These are phyloP conservation scores for Notoglanidium macrostoma DNA, from an alignment of 2,797 vertebrate species.

Conservation along the genomic window DNA sequence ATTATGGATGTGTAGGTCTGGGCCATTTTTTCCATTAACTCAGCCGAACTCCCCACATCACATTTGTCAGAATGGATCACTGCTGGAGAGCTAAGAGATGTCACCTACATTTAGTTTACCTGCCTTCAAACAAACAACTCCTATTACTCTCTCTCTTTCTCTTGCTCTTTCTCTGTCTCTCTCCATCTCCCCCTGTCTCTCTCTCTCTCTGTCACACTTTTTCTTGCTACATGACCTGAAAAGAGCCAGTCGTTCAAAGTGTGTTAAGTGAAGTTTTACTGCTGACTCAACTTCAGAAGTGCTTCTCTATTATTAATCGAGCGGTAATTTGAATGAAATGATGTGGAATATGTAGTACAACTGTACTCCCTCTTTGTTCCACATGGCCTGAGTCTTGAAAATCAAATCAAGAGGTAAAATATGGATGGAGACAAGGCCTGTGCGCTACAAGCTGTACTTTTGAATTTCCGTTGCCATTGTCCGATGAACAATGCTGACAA, in stretches of 20 bases:
- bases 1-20: slow-evolving; percentile 44
- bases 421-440: slow-evolving; percentile 30
- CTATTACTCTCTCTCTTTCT: slow-evolving; percentile 26
- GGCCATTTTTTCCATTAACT: slow-evolving; percentile 45
- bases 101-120: slow-evolving; percentile 54
- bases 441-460: slow-evolving; percentile 36
- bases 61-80: slow-evolving; percentile 49
- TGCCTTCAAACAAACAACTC: slow-evolving; percentile 54
- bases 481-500: slow-evolving; percentile 55
- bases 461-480: slow-evolving; percentile 37
- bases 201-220: slow-evolving; percentile 23
- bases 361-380: slow-evolving; percentile 39
- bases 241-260: slow-evolving; percentile 25
- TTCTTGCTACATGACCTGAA: slow-evolving; percentile 44
- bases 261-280: slow-evolving; percentile 51
- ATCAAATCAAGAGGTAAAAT: slow-evolving; percentile 50
- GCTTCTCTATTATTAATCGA: slow-evolving; percentile 52
- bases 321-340: slow-evolving; percentile 51
- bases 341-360: slow-evolving; percentile 48
- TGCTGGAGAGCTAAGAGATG: slow-evolving; percentile 41
- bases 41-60: slow-evolving; percentile 27
- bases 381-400: slow-evolving; percentile 50
- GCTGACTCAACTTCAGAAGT: slow-evolving; percentile 51
- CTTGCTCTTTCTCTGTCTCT: background rate
- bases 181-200: background rate